phyloP scores from a whole-genome alignment of 2,113 vertebrate genomes.

The Microtus pennsylvanicus region DNA sequence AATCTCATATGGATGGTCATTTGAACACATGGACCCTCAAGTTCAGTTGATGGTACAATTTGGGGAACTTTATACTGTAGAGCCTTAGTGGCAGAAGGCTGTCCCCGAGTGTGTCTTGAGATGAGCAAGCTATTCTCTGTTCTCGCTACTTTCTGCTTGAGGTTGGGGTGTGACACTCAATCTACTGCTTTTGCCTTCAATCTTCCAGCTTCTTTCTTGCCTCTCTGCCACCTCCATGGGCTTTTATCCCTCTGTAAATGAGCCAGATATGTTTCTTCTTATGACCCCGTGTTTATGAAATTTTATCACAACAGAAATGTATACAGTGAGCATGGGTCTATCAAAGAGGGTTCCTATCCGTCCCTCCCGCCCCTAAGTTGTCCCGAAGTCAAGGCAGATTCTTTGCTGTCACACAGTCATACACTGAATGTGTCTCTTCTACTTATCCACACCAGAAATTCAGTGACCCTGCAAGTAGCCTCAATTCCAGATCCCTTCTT shows the following conservation, averaged over 20 bases:
- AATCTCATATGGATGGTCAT: background rate
- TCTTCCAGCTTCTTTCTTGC: background rate
- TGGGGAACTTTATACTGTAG: background rate
- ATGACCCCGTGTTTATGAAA: background rate
- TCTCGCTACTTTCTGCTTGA: background rate
- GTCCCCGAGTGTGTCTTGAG: background rate
- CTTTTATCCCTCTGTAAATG: background rate
- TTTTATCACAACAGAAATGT: background rate
- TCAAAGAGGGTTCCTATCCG: background rate
- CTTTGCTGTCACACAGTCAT: background rate
- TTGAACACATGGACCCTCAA: background rate
- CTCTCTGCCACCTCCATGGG: background rate
- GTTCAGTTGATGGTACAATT: background rate
- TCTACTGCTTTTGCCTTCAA: background rate
- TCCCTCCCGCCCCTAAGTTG: background rate
- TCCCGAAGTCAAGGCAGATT: background rate
- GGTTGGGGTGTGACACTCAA: background rate
- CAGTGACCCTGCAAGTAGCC: background rate
- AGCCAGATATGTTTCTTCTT: background rate
- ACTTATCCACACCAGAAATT: background rate
- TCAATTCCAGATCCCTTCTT: background rate
- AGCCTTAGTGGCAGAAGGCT: background rate
- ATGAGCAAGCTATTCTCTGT: background rate
- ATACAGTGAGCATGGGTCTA: background rate
- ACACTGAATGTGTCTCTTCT: background rate